These are phyloP conservation scores for Drosophila borealis DNA, from an alignment of 2,888 invertebrate genomes.

Conservation along the genomic window DNA sequence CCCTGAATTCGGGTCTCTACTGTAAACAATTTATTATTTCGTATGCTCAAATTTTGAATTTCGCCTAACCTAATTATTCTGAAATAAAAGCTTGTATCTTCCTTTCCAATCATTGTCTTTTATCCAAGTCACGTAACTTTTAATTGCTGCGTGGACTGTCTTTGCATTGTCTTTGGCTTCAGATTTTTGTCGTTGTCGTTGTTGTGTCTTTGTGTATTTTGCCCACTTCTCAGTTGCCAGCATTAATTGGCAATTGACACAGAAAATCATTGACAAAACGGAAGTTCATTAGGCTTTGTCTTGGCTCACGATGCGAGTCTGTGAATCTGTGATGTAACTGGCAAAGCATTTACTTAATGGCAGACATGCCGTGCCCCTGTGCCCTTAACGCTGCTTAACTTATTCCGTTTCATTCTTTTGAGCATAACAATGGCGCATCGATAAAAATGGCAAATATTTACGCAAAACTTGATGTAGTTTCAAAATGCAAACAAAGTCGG, in stretches of 20 bases:
- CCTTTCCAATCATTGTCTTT: conserved; percentile 31
- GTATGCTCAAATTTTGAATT: not conserved
- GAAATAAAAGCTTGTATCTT: conserved; percentile 14
- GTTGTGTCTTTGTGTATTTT: conserved; percentile 17
- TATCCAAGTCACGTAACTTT: conserved; percentile 41
- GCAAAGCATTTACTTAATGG: conserved; percentile 26
- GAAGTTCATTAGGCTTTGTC: conserved; percentile 73
- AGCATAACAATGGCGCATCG: conserved; percentile 41
- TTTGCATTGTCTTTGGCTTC: conserved; percentile 26
- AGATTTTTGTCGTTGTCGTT: not conserved
- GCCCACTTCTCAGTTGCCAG: conserved; percentile 41
- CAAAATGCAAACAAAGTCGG: conserved; percentile 36
- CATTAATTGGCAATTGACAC: conserved; percentile 62
- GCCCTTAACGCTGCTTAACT: not conserved
- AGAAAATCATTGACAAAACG: conserved; percentile 65
- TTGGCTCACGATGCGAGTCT: conserved; percentile 35
- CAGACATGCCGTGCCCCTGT: conserved; percentile 11
- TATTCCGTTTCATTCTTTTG: conserved; percentile 8
- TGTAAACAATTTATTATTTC: not conserved
- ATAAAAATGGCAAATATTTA: conserved; percentile 61
- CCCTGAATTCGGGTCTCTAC: no score
- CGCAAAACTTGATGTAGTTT: conserved; percentile 40
- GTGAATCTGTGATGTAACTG: conserved; percentile 37
- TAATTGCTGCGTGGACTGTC: conserved; percentile 36
- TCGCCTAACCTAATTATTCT: conserved; percentile 10